phyloP scores from a whole-genome alignment of 2,113 vertebrate species.

The Paramisgurnus dabryanus region DNA sequence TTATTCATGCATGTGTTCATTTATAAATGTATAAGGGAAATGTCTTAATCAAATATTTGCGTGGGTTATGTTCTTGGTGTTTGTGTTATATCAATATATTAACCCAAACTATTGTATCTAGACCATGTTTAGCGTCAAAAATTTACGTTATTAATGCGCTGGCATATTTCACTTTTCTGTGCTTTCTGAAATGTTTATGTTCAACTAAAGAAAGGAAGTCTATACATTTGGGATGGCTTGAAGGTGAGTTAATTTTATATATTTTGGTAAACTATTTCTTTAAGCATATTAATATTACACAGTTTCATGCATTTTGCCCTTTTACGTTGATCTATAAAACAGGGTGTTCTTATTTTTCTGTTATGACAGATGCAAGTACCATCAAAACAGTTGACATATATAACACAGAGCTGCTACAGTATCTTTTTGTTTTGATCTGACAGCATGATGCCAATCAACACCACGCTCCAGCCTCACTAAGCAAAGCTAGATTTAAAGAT shows the following conservation, averaged over 20 bases:
- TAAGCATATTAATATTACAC: background rate
- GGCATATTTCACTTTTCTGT: too few relatives aligned
- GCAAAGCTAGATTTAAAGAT: constrained; percentile 52
- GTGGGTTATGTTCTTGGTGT: too few relatives aligned
- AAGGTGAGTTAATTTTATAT: too few relatives aligned
- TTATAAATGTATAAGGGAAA: too few relatives aligned
- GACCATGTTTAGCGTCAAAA: too few relatives aligned
- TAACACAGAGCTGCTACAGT: constrained; percentile 52
- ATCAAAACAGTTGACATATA: constrained; percentile 23
- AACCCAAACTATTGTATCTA: too few relatives aligned
- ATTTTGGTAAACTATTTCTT: background rate
- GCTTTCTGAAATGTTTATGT: too few relatives aligned
- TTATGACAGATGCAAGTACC: constrained; percentile 48
- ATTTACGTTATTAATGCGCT: too few relatives aligned
- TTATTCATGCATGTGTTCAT: too few relatives aligned
- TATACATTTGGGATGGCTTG: background rate
- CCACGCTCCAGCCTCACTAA: constrained; percentile 63
- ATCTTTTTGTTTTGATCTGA: constrained; percentile 57
- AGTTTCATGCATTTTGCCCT: background rate
- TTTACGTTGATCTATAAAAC: background rate
- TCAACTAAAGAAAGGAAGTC: too few relatives aligned
- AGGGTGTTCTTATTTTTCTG: constrained; percentile 56
- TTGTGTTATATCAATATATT: too few relatives aligned
- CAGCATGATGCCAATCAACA: constrained; percentile 75
- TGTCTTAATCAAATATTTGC: too few relatives aligned